Evolutionary conservation across 37 sponge, comb jelly and placozoan genomes (phyloP).

Genomic region (Hexactinellida sp.): DNA sequence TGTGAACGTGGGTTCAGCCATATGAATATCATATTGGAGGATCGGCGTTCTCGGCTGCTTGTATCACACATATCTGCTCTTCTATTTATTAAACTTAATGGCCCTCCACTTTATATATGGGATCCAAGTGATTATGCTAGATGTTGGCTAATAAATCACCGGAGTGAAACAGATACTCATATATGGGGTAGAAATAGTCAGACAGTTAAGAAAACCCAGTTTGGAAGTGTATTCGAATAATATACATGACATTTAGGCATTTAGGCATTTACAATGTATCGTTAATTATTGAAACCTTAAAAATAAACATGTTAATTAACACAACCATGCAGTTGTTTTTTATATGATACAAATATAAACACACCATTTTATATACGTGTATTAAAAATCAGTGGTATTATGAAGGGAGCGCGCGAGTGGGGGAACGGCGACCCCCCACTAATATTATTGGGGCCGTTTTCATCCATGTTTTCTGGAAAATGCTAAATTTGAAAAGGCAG

Average conservation of each 20-base stretch:
- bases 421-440: too few species aligned
- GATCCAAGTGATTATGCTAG: background rate
- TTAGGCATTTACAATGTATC: too few species aligned
- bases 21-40: background rate
- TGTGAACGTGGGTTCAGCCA: constrained; percentile 21
- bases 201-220: background rate
- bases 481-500: too few species aligned
- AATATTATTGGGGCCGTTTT: too few species aligned
- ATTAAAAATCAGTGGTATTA: too few species aligned
- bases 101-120: background rate
- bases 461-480: too few species aligned
- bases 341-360: too few species aligned
- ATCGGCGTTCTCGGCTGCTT: background rate
- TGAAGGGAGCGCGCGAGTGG: too few species aligned
- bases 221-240: background rate
- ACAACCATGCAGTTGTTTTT: too few species aligned
- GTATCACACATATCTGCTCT: background rate
- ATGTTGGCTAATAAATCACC: background rate
- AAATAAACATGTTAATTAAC: too few species aligned
- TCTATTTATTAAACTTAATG: background rate
- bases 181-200: background rate
- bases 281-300: too few species aligned
- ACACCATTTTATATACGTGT: too few species aligned
- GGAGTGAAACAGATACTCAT: background rate
- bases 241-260: background rate